Evolutionary conservation across 2,113 vertebrate species (phyloP).

Genomic region (Haplochromis vanheusdeni): DNA sequence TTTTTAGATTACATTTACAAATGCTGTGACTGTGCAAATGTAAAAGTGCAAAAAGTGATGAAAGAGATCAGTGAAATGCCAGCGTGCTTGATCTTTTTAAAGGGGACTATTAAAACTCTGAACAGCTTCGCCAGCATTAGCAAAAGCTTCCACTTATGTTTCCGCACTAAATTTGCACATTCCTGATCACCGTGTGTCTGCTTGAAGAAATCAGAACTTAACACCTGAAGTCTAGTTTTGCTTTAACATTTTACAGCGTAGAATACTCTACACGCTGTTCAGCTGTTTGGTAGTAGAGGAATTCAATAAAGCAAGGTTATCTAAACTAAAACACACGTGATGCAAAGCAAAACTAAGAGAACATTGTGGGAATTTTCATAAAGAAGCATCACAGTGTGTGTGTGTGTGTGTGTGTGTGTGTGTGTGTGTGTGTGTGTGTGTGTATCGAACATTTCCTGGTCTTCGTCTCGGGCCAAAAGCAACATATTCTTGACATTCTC

Average conservation of each 20-base stretch:
- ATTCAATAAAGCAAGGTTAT: not conserved
- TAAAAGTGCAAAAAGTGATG: not conserved
- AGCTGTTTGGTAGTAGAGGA: not conserved
- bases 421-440: not conserved
- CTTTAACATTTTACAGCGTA: not conserved
- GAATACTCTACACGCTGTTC: not conserved
- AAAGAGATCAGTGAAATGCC: not conserved
- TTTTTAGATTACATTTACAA: not conserved
- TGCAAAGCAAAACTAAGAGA: not conserved
- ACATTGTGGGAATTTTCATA: constrained; percentile 18
- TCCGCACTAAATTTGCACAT: not conserved
- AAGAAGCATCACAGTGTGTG: not conserved
- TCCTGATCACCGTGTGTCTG: not conserved
- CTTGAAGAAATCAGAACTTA: not conserved
- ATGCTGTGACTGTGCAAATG: not conserved
- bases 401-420: not conserved
- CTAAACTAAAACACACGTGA: not conserved
- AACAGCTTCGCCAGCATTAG: not conserved
- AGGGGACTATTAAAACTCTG: not conserved
- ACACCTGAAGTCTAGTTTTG: not conserved
- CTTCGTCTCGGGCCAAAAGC: constrained; percentile 46
- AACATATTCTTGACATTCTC: constrained; percentile 43
- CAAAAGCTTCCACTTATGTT: not conserved
- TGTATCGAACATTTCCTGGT: constrained; percentile 13
- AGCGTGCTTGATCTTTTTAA: not conserved